A percentile compares a stretch with the other conserved stretches of the same genome.
These are phyloP conservation scores for human (Homo sapiens) DNA, from an alignment of 2,113 vertebrate genomes.

Conservation along the genomic window DNA sequence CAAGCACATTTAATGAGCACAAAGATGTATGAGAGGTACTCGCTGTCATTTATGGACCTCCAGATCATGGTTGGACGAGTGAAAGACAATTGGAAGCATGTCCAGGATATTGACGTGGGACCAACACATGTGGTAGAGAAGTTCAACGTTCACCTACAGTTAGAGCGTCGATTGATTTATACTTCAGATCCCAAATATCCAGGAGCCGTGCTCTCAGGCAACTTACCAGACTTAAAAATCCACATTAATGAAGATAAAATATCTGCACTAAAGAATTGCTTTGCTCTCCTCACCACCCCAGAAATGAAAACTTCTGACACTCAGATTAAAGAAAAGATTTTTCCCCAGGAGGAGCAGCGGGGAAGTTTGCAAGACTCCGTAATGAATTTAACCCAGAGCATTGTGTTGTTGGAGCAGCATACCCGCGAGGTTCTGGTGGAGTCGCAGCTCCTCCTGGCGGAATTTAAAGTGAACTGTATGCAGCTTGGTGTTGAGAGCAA, in stretches of 20 bases:
- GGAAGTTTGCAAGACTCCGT: constrained; percentile 94
- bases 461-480: constrained; percentile 98
- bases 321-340: constrained; percentile 91
- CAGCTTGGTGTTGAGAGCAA: constrained; percentile 96
- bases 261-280: constrained; percentile 92
- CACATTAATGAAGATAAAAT: constrained; percentile 98
- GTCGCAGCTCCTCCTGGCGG: constrained; percentile 94
- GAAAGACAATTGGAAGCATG: constrained; percentile 98
- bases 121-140: constrained; percentile 98
- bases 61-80: constrained; percentile 98
- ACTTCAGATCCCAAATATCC: constrained; percentile 97
- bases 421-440: constrained; percentile 96
- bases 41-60: constrained; percentile 94
- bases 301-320: constrained; percentile 85
- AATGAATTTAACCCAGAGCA: constrained; percentile 95
- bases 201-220: constrained; percentile 95
- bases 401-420: constrained; percentile 94
- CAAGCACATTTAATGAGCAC: constrained; percentile 87
- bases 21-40: constrained; percentile 96
- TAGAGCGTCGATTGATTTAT: constrained; percentile 95
- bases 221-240: constrained; percentile 95
- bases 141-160: constrained; percentile 95
- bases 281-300: constrained; percentile 86
- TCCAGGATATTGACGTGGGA: constrained; percentile 95
- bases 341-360: constrained; percentile 88